A percentile compares a stretch with the other conserved stretches of the same genome.
These are phyloP conservation scores for Scolanthus callimorphus DNA, from an alignment of 92 coral and sea anemone genomes.

Conservation along the genomic window DNA sequence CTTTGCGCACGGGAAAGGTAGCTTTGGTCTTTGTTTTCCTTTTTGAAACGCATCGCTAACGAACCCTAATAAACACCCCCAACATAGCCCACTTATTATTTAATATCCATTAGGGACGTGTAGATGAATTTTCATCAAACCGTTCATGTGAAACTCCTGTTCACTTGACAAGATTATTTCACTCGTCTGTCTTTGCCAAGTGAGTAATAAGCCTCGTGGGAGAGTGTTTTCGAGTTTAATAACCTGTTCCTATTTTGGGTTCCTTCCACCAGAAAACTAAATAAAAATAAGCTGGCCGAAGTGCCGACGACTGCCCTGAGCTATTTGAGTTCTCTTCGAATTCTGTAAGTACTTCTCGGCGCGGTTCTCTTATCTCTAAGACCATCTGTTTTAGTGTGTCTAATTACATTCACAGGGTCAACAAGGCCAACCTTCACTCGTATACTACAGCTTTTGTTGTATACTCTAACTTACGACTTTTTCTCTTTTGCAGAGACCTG, in stretches of 20 bases:
- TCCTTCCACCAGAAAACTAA: slow-evolving; percentile 37
- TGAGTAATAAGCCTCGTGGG: slow-evolving; percentile 17
- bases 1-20: no score
- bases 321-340: slow-evolving; percentile 30
- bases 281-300: slow-evolving; percentile 42
- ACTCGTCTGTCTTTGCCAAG: background rate
- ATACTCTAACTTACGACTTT: background rate
- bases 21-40: no score
- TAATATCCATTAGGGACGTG: no score
- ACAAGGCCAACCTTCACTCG: background rate
- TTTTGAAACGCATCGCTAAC: background rate
- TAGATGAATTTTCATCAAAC: no score
- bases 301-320: slow-evolving; percentile 51
- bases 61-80: background rate
- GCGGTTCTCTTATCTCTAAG: slow-evolving; percentile 13
- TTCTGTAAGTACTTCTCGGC: slow-evolving; percentile 50
- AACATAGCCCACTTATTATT: background rate
- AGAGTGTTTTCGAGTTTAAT: background rate
- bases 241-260: background rate
- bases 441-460: background rate
- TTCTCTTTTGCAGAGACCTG: slow-evolving; percentile 36
- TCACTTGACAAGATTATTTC: no score
- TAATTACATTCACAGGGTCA: slow-evolving; percentile 4
- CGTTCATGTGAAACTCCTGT: no score
- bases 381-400: slow-evolving; percentile 27